Evolutionary conservation across 2,797 vertebrate genomes (phyloP).

Genomic region (Carduelis carduelis): DNA sequence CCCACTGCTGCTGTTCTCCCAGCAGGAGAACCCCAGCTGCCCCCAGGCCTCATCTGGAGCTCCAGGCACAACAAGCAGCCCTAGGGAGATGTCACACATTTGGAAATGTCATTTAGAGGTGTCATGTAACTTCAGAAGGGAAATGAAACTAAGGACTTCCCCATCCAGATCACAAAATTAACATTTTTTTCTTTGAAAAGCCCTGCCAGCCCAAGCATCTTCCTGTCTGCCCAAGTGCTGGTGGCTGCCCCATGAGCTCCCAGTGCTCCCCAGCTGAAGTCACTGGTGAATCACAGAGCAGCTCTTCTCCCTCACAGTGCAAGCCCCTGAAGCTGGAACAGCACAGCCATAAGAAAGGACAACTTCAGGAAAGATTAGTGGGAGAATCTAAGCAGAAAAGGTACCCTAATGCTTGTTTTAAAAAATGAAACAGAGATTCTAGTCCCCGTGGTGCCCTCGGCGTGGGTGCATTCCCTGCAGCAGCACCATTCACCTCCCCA

Average conservation of each 20-base stretch:
- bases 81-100: neutral
- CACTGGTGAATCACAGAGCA: neutral
- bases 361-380: neutral
- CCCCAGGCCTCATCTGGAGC: rapidly evolving
- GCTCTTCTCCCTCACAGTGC: neutral
- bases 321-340: neutral
- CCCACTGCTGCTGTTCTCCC: rapidly evolving
- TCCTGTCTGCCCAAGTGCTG: neutral
- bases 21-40: neutral
- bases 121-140: neutral
- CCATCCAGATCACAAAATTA: neutral
- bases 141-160: neutral
- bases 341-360: neutral
- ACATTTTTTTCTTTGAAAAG: neutral
- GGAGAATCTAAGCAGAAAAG: neutral
- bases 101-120: neutral
- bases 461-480: too few species aligned
- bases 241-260: rapidly evolving
- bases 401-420: neutral
- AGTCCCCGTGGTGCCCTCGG: too few species aligned
- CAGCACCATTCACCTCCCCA: too few species aligned
- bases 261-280: neutral
- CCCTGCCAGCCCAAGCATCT: neutral
- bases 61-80: neutral
- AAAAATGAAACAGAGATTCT: neutral